These are phyloP conservation scores for Kryphioiulus occultus DNA, from an alignment of 2,888 invertebrate genomes.

Conservation along the genomic window DNA sequence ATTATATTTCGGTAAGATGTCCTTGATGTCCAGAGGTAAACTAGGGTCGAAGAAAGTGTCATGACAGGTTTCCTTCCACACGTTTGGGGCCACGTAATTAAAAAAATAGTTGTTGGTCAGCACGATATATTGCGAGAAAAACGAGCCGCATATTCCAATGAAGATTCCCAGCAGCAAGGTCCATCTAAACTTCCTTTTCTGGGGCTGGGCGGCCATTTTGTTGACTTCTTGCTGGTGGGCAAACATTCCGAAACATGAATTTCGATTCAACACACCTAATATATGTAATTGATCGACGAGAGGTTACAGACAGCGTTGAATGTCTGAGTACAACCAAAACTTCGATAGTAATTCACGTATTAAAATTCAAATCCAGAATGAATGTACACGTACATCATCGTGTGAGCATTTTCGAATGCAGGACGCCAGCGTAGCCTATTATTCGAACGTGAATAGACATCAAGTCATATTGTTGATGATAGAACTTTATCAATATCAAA, in stretches of 20 bases:
- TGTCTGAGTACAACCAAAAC: no score
- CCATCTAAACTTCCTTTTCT: not conserved
- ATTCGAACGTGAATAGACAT: not conserved
- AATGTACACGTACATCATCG: no score
- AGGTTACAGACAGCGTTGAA: no score
- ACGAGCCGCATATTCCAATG: not conserved
- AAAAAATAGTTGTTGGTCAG: not conserved
- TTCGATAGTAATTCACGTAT: no score
- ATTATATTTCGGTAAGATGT: not conserved
- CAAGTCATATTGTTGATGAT: not conserved
- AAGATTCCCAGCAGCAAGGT: not conserved
- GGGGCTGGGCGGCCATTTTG: not conserved
- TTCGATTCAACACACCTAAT: no score
- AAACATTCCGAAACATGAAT: not conserved
- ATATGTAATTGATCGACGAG: no score
- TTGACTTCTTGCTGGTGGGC: not conserved
- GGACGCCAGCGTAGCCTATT: not conserved
- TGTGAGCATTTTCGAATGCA: no score
- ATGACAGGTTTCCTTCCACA: not conserved
- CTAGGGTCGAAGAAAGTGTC: no score
- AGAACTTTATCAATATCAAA: not conserved
- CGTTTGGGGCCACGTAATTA: not conserved
- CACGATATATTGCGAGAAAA: not conserved
- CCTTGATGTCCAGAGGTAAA: not conserved
- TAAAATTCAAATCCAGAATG: no score